Base-by-base conservation (phyloP, 2,797 vertebrate genomes). In the Pangasius krempfi region DNA sequence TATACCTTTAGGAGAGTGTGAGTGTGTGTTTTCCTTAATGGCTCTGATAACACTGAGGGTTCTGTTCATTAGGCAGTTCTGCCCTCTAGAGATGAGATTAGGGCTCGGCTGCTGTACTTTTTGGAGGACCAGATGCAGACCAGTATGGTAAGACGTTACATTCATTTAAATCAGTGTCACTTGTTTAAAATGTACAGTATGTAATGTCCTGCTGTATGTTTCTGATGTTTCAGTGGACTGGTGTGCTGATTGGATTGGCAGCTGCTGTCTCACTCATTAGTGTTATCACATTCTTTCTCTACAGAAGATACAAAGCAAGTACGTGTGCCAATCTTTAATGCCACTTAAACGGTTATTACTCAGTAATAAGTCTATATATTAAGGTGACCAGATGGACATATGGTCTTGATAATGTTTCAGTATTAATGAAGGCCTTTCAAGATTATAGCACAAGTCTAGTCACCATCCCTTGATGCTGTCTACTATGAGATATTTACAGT, bases 281-380 rank as follows among this genome's bases (percentile, higher is more conserved):
- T 9, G 44, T 97, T n/a, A 66, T 96, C 1, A 90, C 97, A 64
- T 96, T 97, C 81, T 92, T 98, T 3, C 84, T 97, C 78, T 97
- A 97, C 92, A 95, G 96, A 94, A 96, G 93, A 94, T 89, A 96
- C 92, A 96, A 93, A 81, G 94, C 96, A 12, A 96, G 97, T 99
- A 89, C 97, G 98, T 98, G 37, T n/a, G 75, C 5, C 3, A 5
- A 7, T 72, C 9, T 33, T 33, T 22, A 58, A 20, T 84, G 10
- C 20, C 56, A 30, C 7, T 64, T 18, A 37, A 18, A 58, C 22
- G 8, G 47, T 73, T 44, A n/a, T 30, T 58, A 47, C 14, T 37
- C 18, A 56, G 30, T 58, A 33, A 58, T 22, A 10, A 20, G 14
- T 20, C n/a, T 33, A 10, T 20, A 54, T 50, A 76, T 44, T 47